Conservation (phyloP, 2,888 invertebrate genomes). For the Acleris holmiana region DNA sequence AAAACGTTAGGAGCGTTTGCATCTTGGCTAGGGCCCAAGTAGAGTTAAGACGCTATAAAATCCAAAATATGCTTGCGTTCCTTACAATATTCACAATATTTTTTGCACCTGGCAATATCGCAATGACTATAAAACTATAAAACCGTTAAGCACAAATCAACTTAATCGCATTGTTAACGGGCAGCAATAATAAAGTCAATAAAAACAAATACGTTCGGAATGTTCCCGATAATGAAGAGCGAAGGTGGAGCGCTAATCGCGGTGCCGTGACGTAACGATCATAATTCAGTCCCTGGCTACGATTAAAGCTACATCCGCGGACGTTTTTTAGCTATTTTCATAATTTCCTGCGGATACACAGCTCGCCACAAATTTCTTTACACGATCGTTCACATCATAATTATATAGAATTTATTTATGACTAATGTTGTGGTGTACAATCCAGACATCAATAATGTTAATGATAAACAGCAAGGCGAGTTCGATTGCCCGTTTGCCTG, state of each 20-base stretch:
- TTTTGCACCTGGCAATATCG: too few relatives aligned
- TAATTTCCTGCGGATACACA: slow-evolving; percentile 35
- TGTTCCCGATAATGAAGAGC: slow-evolving; percentile 2
- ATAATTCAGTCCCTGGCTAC: slow-evolving; percentile 5
- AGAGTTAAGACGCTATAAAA: too few relatives aligned
- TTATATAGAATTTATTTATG: background rate
- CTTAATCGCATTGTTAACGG: background rate
- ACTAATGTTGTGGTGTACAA: background rate
- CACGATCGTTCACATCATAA: background rate
- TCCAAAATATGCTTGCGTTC: too few relatives aligned
- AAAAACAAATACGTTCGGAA: slow-evolving; percentile 4
- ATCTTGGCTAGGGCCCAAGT: too few relatives aligned
- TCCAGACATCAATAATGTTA: background rate
- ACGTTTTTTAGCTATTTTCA: slow-evolving; percentile 28
- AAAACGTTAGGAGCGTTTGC: too few relatives aligned
- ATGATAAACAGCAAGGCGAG: too few relatives aligned
- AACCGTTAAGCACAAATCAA: background rate
- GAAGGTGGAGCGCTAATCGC: background rate
- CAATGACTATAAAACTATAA: background rate
- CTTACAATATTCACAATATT: too few relatives aligned
- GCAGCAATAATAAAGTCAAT: background rate
- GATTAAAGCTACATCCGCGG: slow-evolving; percentile 12
- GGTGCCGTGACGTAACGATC: slow-evolving; percentile 14
- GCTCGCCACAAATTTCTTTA: slow-evolving; percentile 2
- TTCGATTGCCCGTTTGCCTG: too few relatives aligned